Percentiles rank a stretch among this genome's conserved stretches.
phyloP scores from a whole-genome alignment of 2,797 vertebrate genomes.

The Bovichtus variegatus region DNA sequence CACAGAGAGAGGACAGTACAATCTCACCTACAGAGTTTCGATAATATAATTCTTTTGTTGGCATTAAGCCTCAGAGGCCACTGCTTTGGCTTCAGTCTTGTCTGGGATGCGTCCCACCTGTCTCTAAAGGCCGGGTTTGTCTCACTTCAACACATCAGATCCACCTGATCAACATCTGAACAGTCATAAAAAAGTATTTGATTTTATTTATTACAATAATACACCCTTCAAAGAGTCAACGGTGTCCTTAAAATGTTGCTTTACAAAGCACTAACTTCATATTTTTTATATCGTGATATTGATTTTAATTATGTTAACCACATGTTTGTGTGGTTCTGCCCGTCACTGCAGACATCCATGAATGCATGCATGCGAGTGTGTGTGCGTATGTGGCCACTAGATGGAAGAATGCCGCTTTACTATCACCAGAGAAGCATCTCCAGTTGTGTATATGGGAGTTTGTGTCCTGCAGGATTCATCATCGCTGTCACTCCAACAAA shows the following conservation, averaged over 20 bases:
- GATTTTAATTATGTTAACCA: neutral
- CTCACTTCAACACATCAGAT: too few relatives aligned
- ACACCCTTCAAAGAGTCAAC: too few relatives aligned
- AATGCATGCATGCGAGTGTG: constrained; percentile 14
- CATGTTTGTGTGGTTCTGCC: neutral
- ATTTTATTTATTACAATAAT: too few relatives aligned
- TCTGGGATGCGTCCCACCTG: neutral
- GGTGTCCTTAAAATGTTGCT: too few relatives aligned
- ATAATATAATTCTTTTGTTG: neutral
- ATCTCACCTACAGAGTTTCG: constrained; percentile 4
- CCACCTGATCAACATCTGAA: too few relatives aligned
- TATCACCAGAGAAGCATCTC: constrained; percentile 12
- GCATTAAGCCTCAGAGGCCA: constrained; percentile 5
- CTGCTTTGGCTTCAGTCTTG: neutral
- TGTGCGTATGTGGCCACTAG: constrained; percentile 78
- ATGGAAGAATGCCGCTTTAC: constrained; percentile 76
- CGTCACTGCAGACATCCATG: neutral
- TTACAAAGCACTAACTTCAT: too few relatives aligned
- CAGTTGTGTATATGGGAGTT: constrained; percentile 45
- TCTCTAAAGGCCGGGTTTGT: neutral
- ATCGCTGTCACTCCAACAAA: constrained; percentile 49
- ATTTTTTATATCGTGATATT: neutral
- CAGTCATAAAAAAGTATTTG: too few relatives aligned
- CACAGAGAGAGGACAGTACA: neutral
- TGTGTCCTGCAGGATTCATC: constrained; percentile 64